A percentile compares a stretch with the other conserved stretches of the same genome.
These are phyloP conservation scores for Drosophila orosa DNA, from an alignment of 1,140 invertebrate genomes.

Conservation along the genomic window DNA sequence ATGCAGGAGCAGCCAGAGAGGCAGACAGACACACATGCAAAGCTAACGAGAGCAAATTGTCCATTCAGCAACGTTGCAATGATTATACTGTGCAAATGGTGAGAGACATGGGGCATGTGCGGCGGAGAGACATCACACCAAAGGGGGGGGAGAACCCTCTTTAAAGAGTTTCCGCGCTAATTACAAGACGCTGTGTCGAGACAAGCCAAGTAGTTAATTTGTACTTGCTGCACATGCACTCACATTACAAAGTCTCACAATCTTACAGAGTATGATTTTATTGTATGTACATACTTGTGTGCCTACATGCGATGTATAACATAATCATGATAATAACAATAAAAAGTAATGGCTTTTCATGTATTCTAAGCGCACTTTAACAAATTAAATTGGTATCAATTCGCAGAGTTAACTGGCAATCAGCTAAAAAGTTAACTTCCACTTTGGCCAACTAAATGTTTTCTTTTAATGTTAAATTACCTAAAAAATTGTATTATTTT, in stretches of 20 bases:
- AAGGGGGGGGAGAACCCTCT: slow-evolving; percentile 11
- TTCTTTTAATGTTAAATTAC: background rate
- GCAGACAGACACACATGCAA: slow-evolving; percentile 38
- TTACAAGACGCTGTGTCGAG: slow-evolving; percentile 76
- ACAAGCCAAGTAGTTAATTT: slow-evolving; percentile 77
- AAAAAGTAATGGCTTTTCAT: slow-evolving; percentile 6
- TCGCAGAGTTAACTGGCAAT: background rate
- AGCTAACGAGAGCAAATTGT: slow-evolving; percentile 55
- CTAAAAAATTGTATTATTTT: background rate
- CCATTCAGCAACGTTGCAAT: slow-evolving; percentile 63
- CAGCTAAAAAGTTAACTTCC: background rate
- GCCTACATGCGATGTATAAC: background rate
- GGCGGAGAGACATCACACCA: slow-evolving; percentile 1
- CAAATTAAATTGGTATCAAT: background rate
- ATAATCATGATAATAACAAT: slow-evolving; percentile 14
- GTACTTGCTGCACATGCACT: slow-evolving; percentile 62
- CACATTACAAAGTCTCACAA: slow-evolving; percentile 21
- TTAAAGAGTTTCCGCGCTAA: slow-evolving; percentile 72
- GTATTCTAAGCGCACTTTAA: slow-evolving; percentile 6
- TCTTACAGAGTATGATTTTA: slow-evolving; percentile 12
- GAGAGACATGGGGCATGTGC: background rate
- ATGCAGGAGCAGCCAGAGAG: slow-evolving; percentile 17
- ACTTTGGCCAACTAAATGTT: background rate
- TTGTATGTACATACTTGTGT: slow-evolving; percentile 7
- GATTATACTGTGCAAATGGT: slow-evolving; percentile 35